These are phyloP conservation scores for Sinocyclocheilus grahami DNA, from an alignment of 2,113 vertebrate genomes.

Conservation along the genomic window DNA sequence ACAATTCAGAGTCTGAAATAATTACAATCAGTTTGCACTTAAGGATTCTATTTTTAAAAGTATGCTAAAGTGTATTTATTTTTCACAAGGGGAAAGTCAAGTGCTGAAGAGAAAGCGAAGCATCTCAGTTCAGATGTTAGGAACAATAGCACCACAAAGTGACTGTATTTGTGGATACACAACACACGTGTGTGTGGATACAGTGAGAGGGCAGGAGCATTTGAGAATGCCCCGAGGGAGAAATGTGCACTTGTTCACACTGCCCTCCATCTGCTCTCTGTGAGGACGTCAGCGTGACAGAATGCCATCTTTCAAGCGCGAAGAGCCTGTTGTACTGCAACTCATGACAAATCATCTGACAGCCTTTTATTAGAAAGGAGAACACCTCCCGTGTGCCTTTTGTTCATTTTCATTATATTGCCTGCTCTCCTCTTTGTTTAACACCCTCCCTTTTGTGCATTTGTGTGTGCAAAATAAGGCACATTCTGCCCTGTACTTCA, in stretches of 20 bases:
- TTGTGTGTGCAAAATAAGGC: background rate
- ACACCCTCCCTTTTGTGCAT: conserved; percentile 17
- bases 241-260: conserved; percentile 34
- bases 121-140: background rate
- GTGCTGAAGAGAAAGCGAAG: background rate
- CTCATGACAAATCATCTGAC: conserved; percentile 38
- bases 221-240: conserved; percentile 8
- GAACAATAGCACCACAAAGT: background rate
- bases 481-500: background rate
- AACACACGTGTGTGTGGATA: background rate
- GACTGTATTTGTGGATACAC: background rate
- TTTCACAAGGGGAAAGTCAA: too few relatives aligned
- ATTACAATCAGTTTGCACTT: background rate
- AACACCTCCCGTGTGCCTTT: conserved; percentile 25
- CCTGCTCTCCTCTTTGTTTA: conserved; percentile 30
- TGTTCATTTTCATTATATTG: conserved; percentile 19
- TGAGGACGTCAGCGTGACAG: background rate
- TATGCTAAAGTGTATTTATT: too few relatives aligned
- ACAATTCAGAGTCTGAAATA: too few relatives aligned
- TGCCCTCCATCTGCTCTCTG: conserved; percentile 39
- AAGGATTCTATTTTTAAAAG: background rate
- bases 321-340: conserved; percentile 28
- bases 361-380: conserved; percentile 36
- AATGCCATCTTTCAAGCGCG: conserved; percentile 33
- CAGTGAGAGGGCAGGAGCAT: background rate